phyloP scores from a whole-genome alignment of 2,888 invertebrate genomes.

The Eupithecia subfuscata region DNA sequence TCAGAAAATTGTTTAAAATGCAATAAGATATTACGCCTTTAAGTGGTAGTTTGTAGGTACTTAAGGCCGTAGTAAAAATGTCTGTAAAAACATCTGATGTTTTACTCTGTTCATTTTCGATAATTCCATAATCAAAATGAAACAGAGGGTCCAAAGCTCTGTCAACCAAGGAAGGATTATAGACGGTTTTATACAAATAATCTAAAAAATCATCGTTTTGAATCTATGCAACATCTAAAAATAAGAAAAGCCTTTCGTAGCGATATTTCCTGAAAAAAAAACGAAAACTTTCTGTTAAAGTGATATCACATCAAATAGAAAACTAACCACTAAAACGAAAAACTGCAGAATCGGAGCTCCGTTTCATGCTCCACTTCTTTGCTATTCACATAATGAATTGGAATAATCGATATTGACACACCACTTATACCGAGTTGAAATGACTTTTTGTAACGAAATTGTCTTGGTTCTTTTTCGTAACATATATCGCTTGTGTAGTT shows the following conservation, averaged over 20 bases:
- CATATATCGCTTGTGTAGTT: neutral
- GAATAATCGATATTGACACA: slow-evolving; percentile 19
- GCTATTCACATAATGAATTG: slow-evolving; percentile 24
- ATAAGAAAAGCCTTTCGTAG: neutral
- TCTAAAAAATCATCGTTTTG: too few species aligned
- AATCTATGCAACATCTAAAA: neutral
- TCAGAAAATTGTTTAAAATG: neutral
- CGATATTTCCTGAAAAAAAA: neutral
- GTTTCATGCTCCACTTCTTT: slow-evolving; percentile 25
- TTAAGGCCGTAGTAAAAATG: neutral
- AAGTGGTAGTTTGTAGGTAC: too few species aligned
- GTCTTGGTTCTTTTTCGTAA: neutral
- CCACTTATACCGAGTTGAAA: neutral
- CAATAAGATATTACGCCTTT: neutral
- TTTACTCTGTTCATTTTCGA: too few species aligned
- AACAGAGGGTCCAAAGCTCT: neutral
- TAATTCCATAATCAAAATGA: neutral
- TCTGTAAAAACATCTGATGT: neutral
- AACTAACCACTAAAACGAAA: slow-evolving; percentile 5
- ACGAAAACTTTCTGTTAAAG: neutral
- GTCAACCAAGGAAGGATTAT: too few species aligned
- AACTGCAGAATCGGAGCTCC: slow-evolving; percentile 10
- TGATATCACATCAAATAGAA: slow-evolving; percentile 19
- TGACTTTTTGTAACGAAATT: neutral
- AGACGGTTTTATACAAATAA: too few species aligned